phyloP scores from a whole-genome alignment of 2,888 invertebrate genomes.

The Dasysyrphus tricinctus region DNA sequence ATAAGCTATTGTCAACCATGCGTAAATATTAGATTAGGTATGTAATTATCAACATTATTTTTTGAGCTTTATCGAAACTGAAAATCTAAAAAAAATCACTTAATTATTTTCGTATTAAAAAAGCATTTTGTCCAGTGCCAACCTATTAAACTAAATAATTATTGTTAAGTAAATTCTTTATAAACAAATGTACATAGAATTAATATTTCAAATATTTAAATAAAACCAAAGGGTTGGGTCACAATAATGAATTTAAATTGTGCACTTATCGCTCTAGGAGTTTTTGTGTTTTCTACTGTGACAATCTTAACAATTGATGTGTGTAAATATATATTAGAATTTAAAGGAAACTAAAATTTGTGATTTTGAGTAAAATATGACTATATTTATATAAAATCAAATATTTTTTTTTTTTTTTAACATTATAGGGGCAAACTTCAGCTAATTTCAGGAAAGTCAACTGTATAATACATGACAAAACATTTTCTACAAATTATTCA shows the following conservation, averaged over 20 bases:
- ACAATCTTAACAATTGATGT: neutral
- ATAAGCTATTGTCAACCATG: neutral
- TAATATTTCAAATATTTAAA: neutral
- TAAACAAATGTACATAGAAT: neutral
- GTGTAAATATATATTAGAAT: too few species aligned
- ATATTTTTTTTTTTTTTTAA: too few species aligned
- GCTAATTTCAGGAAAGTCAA: neutral
- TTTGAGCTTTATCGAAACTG: neutral
- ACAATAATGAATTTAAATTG: neutral
- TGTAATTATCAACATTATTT: neutral
- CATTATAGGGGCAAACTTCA: neutral
- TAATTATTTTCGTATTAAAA: constrained; percentile 14
- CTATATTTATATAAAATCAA: too few species aligned
- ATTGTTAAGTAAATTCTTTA: neutral
- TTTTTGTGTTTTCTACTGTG: neutral
- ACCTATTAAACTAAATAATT: neutral
- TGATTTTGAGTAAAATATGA: too few species aligned
- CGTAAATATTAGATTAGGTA: neutral
- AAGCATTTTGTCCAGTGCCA: neutral
- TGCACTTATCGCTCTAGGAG: neutral
- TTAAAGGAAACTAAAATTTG: too few species aligned
- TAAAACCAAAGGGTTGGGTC: neutral
- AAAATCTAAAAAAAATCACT: neutral
- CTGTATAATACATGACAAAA: neutral
- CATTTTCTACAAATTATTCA: neutral